These are phyloP conservation scores for Antidorcas marsupialis DNA, from an alignment of 2,113 vertebrate genomes.

Conservation along the genomic window DNA sequence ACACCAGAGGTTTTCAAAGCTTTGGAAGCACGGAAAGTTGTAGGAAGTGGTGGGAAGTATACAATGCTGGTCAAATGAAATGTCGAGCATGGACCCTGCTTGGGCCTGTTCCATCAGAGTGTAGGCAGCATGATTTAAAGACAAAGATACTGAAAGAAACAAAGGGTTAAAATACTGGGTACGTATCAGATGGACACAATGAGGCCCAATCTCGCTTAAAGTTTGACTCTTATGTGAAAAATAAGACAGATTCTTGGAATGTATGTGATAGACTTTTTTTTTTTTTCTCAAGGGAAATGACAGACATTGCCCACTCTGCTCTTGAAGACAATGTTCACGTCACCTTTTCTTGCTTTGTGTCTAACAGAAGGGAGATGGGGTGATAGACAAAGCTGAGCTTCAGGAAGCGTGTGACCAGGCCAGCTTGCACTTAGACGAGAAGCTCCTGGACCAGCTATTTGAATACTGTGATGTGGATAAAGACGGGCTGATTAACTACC, in stretches of 20 bases:
- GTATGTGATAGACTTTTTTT: neutral
- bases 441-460: conserved; percentile 85
- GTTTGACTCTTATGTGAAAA: neutral
- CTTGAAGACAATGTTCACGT: neutral
- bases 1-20: conserved; percentile 52
- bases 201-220: neutral
- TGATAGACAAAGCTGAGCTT: conserved; percentile 86
- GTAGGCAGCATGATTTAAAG: neutral
- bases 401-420: conserved; percentile 81
- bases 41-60: neutral
- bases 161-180: neutral
- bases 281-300: neutral
- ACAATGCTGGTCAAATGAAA: neutral
- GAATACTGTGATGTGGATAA: conserved; percentile 87
- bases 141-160: neutral
- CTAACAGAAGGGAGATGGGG: conserved; percentile 84
- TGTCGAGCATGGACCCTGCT: neutral
- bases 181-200: neutral
- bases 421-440: conserved; percentile 78
- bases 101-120: neutral
- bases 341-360: conserved; percentile 25
- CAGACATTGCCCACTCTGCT: neutral
- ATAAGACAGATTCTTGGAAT: neutral
- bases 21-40: neutral
- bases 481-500: conserved; percentile 86